Conservation (phyloP, 1,140 invertebrate species). For the Dendroctonus valens region DNA sequence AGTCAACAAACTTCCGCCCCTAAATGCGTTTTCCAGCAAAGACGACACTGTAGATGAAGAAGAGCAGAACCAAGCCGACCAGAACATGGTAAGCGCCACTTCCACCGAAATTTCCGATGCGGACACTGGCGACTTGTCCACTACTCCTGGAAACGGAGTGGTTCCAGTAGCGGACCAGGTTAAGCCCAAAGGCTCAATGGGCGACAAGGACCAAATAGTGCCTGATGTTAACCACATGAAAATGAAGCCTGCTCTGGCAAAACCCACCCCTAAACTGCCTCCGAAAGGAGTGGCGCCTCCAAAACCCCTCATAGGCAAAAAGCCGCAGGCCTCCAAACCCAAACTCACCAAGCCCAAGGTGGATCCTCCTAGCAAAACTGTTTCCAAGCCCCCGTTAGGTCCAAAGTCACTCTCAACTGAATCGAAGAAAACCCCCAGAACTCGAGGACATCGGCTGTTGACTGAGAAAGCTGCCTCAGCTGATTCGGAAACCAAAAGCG, state of each 20-base stretch:
- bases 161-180: conserved; percentile 10
- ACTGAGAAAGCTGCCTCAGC: conserved; percentile 29
- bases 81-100: conserved; percentile 46
- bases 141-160: conserved; percentile 24
- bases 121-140: conserved; percentile 46
- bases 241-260: conserved; percentile 29
- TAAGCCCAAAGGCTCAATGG: conserved; percentile 19
- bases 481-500: conserved; percentile 23
- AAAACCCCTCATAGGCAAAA: conserved; percentile 19
- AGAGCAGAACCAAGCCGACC: conserved; percentile 49
- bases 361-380: conserved; percentile 2
- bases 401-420: conserved; percentile 24
- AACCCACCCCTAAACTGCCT: conserved; percentile 29
- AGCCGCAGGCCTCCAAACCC: conserved; percentile 11
- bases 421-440: conserved; percentile 21
- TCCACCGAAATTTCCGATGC: conserved; percentile 50
- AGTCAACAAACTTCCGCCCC: conserved; percentile 71
- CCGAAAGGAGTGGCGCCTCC: conserved; percentile 18
- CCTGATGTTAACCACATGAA: conserved; percentile 53
- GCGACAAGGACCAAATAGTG: conserved; percentile 58
- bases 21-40: conserved; percentile 82
- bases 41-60: conserved; percentile 78
- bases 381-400: conserved; percentile 17
- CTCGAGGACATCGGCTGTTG: conserved; percentile 12
- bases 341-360: conserved; percentile 22